phyloP scores from a whole-genome alignment of 2,797 vertebrate species.

The Myotis daubentonii region DNA sequence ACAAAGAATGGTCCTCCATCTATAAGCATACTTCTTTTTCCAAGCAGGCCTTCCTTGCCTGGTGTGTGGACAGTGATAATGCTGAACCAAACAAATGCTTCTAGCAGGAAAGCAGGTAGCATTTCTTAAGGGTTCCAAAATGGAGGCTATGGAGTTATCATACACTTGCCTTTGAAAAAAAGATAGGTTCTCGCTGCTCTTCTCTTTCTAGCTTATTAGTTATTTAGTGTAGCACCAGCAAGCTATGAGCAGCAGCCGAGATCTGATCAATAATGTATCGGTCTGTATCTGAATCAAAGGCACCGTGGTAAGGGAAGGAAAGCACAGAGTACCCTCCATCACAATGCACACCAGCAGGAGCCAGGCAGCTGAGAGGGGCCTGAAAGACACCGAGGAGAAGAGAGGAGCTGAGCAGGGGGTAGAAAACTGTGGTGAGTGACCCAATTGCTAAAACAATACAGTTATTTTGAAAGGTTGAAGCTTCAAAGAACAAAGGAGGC shows the following conservation, averaged over 20 bases:
- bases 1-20: background rate
- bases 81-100: background rate
- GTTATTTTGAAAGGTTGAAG: constrained; percentile 53
- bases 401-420: background rate
- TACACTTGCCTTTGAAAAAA: constrained; percentile 14
- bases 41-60: background rate
- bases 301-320: constrained; percentile 15
- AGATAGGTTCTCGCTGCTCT: background rate
- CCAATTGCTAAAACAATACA: constrained; percentile 53
- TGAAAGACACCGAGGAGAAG: background rate
- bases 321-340: constrained; percentile 44
- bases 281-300: constrained; percentile 73
- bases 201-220: constrained; percentile 63
- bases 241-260: constrained; percentile 45
- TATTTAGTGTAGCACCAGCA: constrained; percentile 1
- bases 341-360: constrained; percentile 44
- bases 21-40: background rate
- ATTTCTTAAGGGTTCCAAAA: background rate
- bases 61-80: accelerated
- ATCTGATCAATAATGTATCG: constrained; percentile 78
- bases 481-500: constrained; percentile 59
- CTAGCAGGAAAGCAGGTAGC: background rate
- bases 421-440: constrained; percentile 10
- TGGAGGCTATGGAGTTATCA: background rate
- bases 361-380: constrained; percentile 17